Evolutionary conservation across 2,113 vertebrate genomes (phyloP), one percentile per base, ranked within the genome.

Genomic region (Dipodomys ordii): DNA sequence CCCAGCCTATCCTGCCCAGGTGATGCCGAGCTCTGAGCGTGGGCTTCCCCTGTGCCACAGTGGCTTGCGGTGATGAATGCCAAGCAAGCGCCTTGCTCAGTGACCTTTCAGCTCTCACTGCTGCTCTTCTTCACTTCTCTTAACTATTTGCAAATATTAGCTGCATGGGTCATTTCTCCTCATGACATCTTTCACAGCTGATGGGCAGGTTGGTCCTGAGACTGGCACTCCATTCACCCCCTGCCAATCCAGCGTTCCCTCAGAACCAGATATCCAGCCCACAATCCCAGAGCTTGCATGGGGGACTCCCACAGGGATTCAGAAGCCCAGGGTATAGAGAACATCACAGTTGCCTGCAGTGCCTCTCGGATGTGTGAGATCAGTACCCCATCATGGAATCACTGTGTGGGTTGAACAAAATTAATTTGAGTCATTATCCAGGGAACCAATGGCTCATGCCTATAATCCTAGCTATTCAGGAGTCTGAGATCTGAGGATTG

Each of bases 61-160:
- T 16, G 83, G 94, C 95, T 19, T 82, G 49, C 16, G 2, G 25
- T 30, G 15, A 90, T 97, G 85, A 69, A 46, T 93, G 93, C 90
- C 92, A 85, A 76, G 88, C 95, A 76, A 92, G 88, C 64, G 20
- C 74, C 71, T 60, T 23, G 8, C 78, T 86, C 77, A 2, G 83
- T 94, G 93, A 80, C 95, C 89, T 95, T 87, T 93, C 19, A 1
- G 27, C 78, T 11, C 64, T 32, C 64, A 1, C 65, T 19, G 23
- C 57, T 32, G 53, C 68, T 90, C 87, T 44, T 57, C 74, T 93
- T 93, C 92, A 11, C 90, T 67, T 71, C 87, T 1, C 78, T 39
- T 81, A 88, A 89, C 85, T 35, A 44, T 79, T 27, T 78, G 71
- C 90, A 88, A 93, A 82, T 35, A n/a, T 67, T n/a, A 82, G 62